A percentile compares a stretch with the other conserved stretches of the same genome.
These are phyloP conservation scores for Agrochola lota DNA, from an alignment of 2,888 invertebrate species.

Conservation along the genomic window DNA sequence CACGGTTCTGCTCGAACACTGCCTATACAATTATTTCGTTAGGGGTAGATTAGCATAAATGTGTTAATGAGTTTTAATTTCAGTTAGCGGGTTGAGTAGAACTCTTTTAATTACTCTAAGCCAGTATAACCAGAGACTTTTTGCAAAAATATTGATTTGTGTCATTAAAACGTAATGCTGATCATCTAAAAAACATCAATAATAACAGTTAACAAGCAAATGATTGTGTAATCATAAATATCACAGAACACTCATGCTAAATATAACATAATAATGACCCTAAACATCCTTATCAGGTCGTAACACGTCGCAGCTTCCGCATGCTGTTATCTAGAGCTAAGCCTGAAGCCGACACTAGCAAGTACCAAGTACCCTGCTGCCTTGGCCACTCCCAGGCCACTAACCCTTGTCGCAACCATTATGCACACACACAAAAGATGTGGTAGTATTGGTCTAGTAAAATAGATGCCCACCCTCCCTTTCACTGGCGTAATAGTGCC, in stretches of 20 bases:
- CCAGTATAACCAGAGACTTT: background rate
- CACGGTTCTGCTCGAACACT: background rate
- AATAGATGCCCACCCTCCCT: constrained; percentile 89
- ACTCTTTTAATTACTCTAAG: background rate
- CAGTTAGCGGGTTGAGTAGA: background rate
- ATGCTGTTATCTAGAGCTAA: constrained; percentile 53
- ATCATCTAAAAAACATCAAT: background rate
- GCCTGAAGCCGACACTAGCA: constrained; percentile 59
- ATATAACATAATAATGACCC: background rate
- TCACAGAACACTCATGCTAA: background rate
- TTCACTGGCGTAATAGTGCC: constrained; percentile 86
- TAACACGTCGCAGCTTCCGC: constrained; percentile 61
- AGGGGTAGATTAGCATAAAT: background rate
- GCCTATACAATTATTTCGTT: background rate
- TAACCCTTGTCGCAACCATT: constrained; percentile 83
- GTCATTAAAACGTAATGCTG: background rate
- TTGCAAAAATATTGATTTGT: background rate
- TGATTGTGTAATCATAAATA: background rate
- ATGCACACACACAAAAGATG: constrained; percentile 71
- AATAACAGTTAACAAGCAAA: no score
- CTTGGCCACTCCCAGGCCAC: constrained; percentile 87
- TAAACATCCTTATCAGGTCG: constrained; percentile 30
- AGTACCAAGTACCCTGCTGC: constrained; percentile 77
- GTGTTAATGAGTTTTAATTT: background rate
- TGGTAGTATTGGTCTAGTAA: constrained; percentile 78